Conservation (phyloP, 2,888 invertebrate genomes). For the Aphodius sticticus region DNA sequence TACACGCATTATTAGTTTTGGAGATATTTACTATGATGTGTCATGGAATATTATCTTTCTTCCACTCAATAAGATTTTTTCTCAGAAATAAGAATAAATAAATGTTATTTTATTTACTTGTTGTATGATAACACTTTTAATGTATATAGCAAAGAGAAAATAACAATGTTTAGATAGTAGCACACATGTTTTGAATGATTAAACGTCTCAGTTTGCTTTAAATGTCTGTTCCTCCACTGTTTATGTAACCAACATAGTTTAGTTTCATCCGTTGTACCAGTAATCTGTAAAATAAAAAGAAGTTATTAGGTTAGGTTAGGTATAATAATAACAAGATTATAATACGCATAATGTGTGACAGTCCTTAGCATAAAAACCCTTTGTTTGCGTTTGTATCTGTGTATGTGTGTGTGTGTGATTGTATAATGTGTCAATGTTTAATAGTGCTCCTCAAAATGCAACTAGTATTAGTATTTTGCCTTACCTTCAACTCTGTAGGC, state of each 20-base stretch:
- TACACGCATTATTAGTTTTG: too few relatives aligned
- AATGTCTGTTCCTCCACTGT: background rate
- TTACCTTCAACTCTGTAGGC: background rate
- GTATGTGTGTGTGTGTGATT: background rate
- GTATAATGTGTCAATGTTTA: background rate
- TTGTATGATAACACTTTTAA: background rate
- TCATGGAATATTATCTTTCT: too few relatives aligned
- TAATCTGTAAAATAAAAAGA: constrained; percentile 4
- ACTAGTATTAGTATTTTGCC: background rate
- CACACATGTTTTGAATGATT: background rate
- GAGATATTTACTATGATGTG: too few relatives aligned
- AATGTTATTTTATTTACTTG: background rate
- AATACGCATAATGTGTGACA: background rate
- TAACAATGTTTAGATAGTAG: background rate
- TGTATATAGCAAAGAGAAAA: background rate
- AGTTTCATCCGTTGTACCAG: background rate
- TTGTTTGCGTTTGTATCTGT: background rate
- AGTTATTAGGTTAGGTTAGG: background rate
- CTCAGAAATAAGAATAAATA: background rate
- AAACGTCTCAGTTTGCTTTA: background rate
- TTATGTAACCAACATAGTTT: background rate
- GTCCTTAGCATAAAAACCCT: background rate
- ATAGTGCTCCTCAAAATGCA: background rate
- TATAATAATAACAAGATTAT: background rate
- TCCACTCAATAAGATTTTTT: background rate